Percentiles rank a stretch among this genome's conserved stretches.
phyloP scores from a whole-genome alignment of 2,797 vertebrate species.

The Orestias chungarensis region DNA sequence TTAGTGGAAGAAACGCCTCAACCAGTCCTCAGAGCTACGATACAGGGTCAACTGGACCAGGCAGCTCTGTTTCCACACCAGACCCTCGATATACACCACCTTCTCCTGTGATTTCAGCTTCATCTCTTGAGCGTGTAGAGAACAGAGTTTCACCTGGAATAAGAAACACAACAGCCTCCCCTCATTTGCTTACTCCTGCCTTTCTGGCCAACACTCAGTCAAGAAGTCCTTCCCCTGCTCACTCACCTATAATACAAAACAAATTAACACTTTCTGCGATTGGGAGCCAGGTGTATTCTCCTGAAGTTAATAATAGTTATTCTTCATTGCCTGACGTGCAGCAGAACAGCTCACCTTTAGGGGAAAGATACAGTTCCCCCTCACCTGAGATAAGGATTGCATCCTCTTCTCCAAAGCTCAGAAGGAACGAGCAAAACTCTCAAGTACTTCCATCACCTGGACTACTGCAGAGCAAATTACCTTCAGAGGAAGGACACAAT shows the following conservation, averaged over 20 bases:
- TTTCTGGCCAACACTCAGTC: slow-evolving; percentile 17
- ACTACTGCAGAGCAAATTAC: slow-evolving; percentile 38
- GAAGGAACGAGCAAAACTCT: slow-evolving; percentile 27
- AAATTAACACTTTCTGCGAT: slow-evolving; percentile 41
- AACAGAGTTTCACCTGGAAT: slow-evolving; percentile 41
- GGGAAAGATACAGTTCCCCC: slow-evolving; percentile 49
- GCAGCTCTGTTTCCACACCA: slow-evolving; percentile 53
- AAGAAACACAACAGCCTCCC: slow-evolving; percentile 35
- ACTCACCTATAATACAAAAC: slow-evolving; percentile 32
- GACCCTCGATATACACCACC: slow-evolving; percentile 57
- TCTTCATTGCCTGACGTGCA: slow-evolving; percentile 64
- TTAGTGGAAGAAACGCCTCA: slow-evolving; percentile 24
- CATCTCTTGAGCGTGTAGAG: slow-evolving; percentile 47
- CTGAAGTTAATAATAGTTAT: slow-evolving; percentile 53
- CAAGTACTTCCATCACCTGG: slow-evolving; percentile 59
- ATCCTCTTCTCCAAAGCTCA: slow-evolving; percentile 62
- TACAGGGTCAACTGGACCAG: slow-evolving; percentile 25
- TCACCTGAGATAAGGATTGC: slow-evolving; percentile 75
- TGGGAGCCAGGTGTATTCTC: slow-evolving; percentile 33
- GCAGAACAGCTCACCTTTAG: slow-evolving; percentile 38
- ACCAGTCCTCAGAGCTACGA: slow-evolving; percentile 45
- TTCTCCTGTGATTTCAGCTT: slow-evolving; percentile 56
- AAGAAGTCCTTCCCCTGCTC: slow-evolving; percentile 55
- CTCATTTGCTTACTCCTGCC: slow-evolving; percentile 30
- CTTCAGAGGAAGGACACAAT: slow-evolving; percentile 47